phyloP scores from a whole-genome alignment of 2,113 vertebrate species.

The human (Homo sapiens) region DNA sequence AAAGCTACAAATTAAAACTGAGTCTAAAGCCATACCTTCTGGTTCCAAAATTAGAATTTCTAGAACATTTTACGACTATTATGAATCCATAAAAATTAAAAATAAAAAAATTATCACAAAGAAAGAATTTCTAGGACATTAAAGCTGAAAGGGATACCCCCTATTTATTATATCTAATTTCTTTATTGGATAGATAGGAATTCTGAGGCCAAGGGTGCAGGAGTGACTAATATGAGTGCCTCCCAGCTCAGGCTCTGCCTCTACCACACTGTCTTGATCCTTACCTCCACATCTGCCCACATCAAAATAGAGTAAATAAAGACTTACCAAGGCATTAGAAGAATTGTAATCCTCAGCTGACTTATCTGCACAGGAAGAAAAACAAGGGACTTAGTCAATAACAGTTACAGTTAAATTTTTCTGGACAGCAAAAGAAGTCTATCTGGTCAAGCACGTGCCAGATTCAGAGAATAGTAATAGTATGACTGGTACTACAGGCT shows the following conservation, averaged over 20 bases:
- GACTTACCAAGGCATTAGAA: slow-evolving; percentile 90
- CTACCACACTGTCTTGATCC: not conserved
- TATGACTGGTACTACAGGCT: not conserved
- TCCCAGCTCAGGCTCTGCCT: not conserved
- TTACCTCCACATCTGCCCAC: not conserved
- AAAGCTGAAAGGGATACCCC: not conserved
- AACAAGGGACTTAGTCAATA: slow-evolving; percentile 35
- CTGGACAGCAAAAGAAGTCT: not conserved
- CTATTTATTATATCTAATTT: not conserved
- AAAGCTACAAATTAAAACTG: slow-evolving; percentile 17
- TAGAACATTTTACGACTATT: not conserved
- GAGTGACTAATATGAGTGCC: not conserved
- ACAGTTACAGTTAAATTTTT: not conserved
- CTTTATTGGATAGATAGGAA: not conserved
- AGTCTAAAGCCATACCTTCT: not conserved
- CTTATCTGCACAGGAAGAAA: slow-evolving; percentile 90
- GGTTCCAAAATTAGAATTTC: not conserved
- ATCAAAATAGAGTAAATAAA: not conserved
- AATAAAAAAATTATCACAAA: not conserved
- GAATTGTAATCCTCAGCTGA: slow-evolving; percentile 91
- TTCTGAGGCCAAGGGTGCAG: not conserved
- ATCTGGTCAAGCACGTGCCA: not conserved
- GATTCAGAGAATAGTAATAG: not conserved
- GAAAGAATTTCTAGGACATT: not conserved
- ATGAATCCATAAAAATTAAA: not conserved